Percentiles rank a stretch among this genome's conserved stretches.
These are phyloP conservation scores for Melanostoma mellinum DNA, from an alignment of 2,888 invertebrate genomes.

Conservation along the genomic window DNA sequence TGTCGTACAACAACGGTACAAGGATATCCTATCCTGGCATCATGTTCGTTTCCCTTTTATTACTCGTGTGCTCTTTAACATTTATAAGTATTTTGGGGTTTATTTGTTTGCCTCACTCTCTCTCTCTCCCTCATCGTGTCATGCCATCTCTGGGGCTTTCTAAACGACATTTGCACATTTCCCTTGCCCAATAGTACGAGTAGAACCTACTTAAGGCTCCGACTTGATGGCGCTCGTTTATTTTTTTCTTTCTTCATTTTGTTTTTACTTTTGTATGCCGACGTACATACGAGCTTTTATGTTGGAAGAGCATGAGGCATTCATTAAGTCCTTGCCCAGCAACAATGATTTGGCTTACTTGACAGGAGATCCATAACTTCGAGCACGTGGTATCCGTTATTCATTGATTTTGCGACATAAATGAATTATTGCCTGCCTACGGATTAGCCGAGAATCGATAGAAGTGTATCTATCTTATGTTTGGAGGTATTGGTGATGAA, in stretches of 20 bases:
- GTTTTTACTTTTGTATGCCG: constrained; percentile 12
- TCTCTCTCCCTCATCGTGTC: not conserved
- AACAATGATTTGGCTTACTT: constrained; percentile 36
- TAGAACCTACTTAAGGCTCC: constrained; percentile 24
- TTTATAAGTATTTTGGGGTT: constrained; percentile 66
- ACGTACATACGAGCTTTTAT: not conserved
- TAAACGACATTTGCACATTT: constrained; percentile 45
- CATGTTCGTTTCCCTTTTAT: constrained; percentile 57
- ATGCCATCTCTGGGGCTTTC: constrained; percentile 18
- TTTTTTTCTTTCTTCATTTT: constrained; percentile 32
- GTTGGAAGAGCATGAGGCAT: not conserved
- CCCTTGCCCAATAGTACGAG: not conserved
- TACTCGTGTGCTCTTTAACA: constrained; percentile 59
- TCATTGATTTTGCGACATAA: constrained; percentile 58
- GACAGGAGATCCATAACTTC: constrained; percentile 37
- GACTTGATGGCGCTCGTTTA: constrained; percentile 35
- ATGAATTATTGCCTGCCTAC: constrained; percentile 49
- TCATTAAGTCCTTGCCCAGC: constrained; percentile 1
- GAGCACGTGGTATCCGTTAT: constrained; percentile 52
- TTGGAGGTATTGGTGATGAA: constrained; percentile 24
- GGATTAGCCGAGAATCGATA: constrained; percentile 62
- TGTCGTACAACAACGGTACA: constrained; percentile 9
- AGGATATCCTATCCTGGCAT: constrained; percentile 28
- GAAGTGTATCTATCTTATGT: constrained; percentile 2
- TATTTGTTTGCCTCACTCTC: constrained; percentile 34